Evolutionary conservation across 2,888 invertebrate genomes (phyloP), one percentile per base, ranked within the genome.

Genomic region (Melinopterus prodromus): DNA sequence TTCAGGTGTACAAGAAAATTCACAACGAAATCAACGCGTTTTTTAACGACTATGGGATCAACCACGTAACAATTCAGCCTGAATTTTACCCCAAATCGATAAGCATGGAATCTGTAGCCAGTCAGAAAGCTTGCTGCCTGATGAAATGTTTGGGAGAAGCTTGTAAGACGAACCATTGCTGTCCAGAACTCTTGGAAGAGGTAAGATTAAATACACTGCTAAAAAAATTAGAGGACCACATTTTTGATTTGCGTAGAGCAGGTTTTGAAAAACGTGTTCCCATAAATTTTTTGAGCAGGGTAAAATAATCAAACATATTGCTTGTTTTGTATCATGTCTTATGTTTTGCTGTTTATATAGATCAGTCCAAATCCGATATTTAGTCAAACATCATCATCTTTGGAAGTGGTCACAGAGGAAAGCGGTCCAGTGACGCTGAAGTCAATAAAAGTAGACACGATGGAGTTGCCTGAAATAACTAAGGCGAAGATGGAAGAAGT

Each of bases 21-120:
- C 91, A 92, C 84, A 89, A 92, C 84, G 90, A 92, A 79, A 93
- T 97, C 6, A 93, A 92, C 38, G 92, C 93, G 35, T 95, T 96
- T 86, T 96, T 97, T 87, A 91, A 93, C 78, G 93, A 94, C 15
- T 94, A 95, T 87, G 97, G 97, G 5, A 96, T 97, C 78, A 93
- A 94, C 3, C 93, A 95, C 82, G 95, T 96, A 9, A 96, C 97
- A 0, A 93, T 97, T 84, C 97, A 97, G 87, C 97, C 97, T 0
- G 97, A 97, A 88, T 97, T 97, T 87, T 89, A 86, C 83, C 85
- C 83, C 6, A 87, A 85, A 78, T 76, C 81, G 2, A 81, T 82
- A 14, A 87, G 86, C 80, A 77, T 83, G 53, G 86, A 88, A 81
- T 83, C 81, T 70, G 84, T 85, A 36, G 80, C 83, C 75, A 86